Conservation (phyloP, 1,140 invertebrate species). For the Rhopalosiphum padi region DNA sequence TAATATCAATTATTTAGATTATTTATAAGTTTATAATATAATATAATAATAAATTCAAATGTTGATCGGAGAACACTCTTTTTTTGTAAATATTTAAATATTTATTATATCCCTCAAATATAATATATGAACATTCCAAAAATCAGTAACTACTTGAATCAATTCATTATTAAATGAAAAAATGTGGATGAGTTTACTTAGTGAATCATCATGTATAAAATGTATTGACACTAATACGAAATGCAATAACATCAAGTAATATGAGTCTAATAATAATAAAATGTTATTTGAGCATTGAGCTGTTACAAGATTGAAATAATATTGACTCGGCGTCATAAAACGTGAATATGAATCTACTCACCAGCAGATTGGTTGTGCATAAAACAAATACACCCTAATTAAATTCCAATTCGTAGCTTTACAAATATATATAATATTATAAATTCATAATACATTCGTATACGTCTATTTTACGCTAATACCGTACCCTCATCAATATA, state of each 20-base stretch:
- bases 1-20: too few species aligned
- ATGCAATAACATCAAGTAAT: neutral
- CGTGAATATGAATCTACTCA: neutral
- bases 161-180: neutral
- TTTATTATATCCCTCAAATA: neutral
- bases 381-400: neutral
- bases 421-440: neutral
- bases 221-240: neutral
- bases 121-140: neutral
- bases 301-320: neutral
- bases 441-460: neutral
- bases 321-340: neutral
- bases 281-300: slow-evolving; percentile 4
- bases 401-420: neutral
- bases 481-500: neutral
- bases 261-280: neutral
- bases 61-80: neutral
- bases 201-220: neutral
- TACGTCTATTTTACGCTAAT: neutral
- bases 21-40: too few species aligned
- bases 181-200: neutral
- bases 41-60: too few species aligned
- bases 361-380: neutral
- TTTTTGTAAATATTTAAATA: neutral
- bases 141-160: neutral